phyloP scores from a whole-genome alignment of 2,797 vertebrate genomes.

The Mormyrops attenuatus region DNA sequence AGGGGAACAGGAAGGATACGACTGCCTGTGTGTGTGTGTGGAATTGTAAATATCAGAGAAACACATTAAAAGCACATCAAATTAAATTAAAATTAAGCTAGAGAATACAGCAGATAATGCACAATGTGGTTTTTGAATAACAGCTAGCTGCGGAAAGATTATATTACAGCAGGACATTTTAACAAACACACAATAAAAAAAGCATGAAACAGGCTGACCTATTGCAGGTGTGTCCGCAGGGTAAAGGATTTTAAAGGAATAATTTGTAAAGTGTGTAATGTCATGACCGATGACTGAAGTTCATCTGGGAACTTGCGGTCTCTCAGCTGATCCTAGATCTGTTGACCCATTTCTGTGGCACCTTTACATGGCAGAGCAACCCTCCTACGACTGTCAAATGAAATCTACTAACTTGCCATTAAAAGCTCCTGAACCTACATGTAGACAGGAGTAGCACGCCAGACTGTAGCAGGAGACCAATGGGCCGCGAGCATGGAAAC shows the following conservation, averaged over 20 bases:
- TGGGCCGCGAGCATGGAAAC: neutral
- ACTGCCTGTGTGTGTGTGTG: neutral
- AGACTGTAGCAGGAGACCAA: neutral
- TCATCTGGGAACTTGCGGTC: neutral
- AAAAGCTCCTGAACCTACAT: neutral
- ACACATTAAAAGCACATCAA: neutral
- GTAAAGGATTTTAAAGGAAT: neutral
- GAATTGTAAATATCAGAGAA: neutral
- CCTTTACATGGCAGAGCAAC: neutral
- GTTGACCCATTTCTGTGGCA: neutral
- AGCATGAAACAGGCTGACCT: neutral
- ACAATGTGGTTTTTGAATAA: neutral
- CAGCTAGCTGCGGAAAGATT: neutral
- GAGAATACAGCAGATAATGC: neutral
- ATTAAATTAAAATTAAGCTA: neutral
- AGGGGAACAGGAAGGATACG: neutral
- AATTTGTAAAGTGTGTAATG: neutral
- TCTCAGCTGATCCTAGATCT: neutral
- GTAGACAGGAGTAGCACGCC: neutral
- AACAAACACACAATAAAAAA: neutral
- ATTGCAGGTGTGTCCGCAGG: neutral
- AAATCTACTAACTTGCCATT: neutral
- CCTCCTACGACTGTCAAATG: neutral
- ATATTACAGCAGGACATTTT: neutral
- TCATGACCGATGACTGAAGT: neutral